Evolutionary conservation across 1,140 invertebrate genomes (phyloP).

Genomic region (Steinernema feltiae): DNA sequence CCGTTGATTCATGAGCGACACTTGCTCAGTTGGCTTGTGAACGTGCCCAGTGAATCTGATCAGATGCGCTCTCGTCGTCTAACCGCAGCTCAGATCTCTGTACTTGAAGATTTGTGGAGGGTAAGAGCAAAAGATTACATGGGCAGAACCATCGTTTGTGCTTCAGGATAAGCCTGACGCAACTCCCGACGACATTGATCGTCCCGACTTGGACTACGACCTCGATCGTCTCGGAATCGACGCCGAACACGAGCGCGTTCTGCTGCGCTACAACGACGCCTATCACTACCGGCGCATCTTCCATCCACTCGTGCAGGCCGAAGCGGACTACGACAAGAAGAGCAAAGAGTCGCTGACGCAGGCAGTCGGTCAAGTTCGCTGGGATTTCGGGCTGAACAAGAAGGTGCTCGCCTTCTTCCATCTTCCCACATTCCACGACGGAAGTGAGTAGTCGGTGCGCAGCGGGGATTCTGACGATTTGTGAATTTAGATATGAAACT

Average conservation of each 20-base stretch:
- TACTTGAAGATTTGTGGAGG: conserved; percentile 96
- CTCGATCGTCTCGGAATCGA: conserved; percentile 93
- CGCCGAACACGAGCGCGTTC: conserved; percentile 89
- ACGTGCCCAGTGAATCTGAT: conserved; percentile 87
- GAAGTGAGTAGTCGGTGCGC: conserved; percentile 53
- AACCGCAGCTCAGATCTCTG: conserved; percentile 89
- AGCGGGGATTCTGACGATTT: conserved; percentile 12
- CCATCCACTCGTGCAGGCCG: conserved; percentile 88
- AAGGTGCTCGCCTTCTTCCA: conserved; percentile 95
- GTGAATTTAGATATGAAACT: conserved; percentile 78
- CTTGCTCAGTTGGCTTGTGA: conserved; percentile 91
- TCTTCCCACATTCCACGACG: conserved; percentile 91
- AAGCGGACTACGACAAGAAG: conserved; percentile 96
- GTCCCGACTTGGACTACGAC: too few species aligned
- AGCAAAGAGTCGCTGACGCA: conserved; percentile 97
- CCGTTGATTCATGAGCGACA: conserved; percentile 89
- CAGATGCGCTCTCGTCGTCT: conserved; percentile 88
- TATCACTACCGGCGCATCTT: conserved; percentile 99
- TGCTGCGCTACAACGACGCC: conserved; percentile 88
- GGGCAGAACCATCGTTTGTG: conserved; percentile 16
- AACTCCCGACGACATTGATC: conserved; percentile 91
- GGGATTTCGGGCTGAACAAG: conserved; percentile 96
- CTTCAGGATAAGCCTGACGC: conserved; percentile 84
- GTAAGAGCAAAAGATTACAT: too few species aligned
- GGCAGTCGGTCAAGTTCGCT: conserved; percentile 93